These are phyloP conservation scores for Ambastaia sidthimunki DNA, from an alignment of 2,797 vertebrate species.

Conservation along the genomic window DNA sequence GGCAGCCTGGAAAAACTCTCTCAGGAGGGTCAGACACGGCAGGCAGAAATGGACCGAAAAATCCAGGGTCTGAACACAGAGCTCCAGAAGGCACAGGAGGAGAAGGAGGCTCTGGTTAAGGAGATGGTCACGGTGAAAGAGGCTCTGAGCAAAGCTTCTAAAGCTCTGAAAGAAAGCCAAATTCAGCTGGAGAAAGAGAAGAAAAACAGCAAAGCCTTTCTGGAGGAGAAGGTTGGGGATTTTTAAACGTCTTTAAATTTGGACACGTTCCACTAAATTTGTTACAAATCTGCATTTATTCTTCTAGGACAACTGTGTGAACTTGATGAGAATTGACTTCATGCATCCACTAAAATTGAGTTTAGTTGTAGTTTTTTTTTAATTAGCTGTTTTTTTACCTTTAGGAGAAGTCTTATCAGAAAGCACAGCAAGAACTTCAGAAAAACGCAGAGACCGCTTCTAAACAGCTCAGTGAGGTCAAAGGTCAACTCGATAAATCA, in stretches of 20 bases:
- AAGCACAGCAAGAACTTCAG: conserved; percentile 85
- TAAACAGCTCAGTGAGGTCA: conserved; percentile 83
- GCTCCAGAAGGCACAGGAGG: conserved; percentile 79
- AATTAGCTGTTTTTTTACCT: conserved; percentile 22
- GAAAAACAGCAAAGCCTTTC: conserved; percentile 79
- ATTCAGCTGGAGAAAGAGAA: conserved; percentile 87
- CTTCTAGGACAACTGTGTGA: too few relatives aligned
- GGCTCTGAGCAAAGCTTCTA: conserved; percentile 78
- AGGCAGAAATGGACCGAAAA: conserved; percentile 80
- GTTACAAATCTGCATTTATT: too few relatives aligned
- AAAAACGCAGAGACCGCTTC: conserved; percentile 78
- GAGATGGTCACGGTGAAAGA: conserved; percentile 83
- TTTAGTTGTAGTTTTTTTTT: not conserved
- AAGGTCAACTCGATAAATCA: conserved; percentile 83
- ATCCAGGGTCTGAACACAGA: conserved; percentile 74
- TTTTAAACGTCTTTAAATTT: too few relatives aligned
- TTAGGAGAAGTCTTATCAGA: conserved; percentile 88
- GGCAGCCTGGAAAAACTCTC: conserved; percentile 80
- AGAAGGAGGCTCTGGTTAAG: conserved; percentile 80
- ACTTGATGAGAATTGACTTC: not conserved
- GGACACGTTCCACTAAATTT: too few relatives aligned
- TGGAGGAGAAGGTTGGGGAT: conserved; percentile 86
- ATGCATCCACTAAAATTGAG: not conserved
- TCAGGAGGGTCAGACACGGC: conserved; percentile 77
- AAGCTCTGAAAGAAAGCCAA: conserved; percentile 83